Evolutionary conservation across 2,888 invertebrate genomes (phyloP).

Genomic region (Chymomyza caudatula): DNA sequence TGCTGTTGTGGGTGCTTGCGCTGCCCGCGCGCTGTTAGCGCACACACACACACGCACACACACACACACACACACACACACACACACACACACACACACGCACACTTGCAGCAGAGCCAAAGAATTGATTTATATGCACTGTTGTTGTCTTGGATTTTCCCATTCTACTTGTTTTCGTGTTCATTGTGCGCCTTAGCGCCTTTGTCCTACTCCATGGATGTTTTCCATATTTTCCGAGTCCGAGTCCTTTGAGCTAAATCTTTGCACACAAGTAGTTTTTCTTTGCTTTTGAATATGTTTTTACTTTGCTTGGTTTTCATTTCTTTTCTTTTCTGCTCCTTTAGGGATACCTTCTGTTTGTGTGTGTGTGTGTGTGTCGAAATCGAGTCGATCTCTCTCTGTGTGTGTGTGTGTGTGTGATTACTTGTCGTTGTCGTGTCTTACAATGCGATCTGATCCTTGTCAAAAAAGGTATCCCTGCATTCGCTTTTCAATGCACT

Average conservation of each 20-base stretch:
- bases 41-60: not conserved
- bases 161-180: conserved; percentile 44
- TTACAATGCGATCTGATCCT: conserved; percentile 60
- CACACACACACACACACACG: not conserved
- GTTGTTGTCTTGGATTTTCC: not conserved
- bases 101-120: not conserved
- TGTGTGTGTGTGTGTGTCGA: too few species aligned
- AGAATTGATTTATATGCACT: conserved; percentile 19
- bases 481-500: conserved; percentile 63
- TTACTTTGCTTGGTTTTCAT: not conserved
- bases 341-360: conserved; percentile 25
- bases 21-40: too few species aligned
- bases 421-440: conserved; percentile 21
- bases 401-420: not conserved
- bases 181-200: conserved; percentile 12
- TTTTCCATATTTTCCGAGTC: conserved; percentile 16
- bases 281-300: conserved; percentile 8
- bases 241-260: not conserved
- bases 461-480: conserved; percentile 34
- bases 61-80: not conserved
- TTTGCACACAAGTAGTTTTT: not conserved
- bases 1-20: conserved; percentile 42
- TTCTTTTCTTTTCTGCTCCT: conserved; percentile 14
- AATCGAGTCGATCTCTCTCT: not conserved
- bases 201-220: conserved; percentile 35